Percentiles rank a stretch among this genome's conserved stretches.
Evolutionary conservation across 2,113 vertebrate species (phyloP).

Genomic region (Apteryx mantelli): DNA sequence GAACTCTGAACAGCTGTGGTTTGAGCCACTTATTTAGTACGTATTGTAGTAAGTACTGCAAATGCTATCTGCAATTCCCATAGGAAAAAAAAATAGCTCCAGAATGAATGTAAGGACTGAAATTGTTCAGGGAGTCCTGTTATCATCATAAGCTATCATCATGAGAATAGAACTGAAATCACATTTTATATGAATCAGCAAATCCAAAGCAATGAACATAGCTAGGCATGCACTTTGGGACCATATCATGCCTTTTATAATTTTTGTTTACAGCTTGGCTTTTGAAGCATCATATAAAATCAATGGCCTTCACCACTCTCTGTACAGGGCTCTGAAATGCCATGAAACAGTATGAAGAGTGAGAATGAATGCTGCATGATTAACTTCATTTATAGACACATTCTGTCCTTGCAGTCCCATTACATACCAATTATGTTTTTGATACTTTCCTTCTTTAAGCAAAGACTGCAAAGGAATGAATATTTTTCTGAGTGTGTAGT

Average conservation of each 20-base stretch:
- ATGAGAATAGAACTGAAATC: not conserved
- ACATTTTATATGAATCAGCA: conserved; percentile 19
- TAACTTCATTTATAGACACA: not conserved
- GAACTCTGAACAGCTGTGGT: not conserved
- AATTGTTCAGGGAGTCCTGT: conserved; percentile 1
- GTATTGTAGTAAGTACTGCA: not conserved
- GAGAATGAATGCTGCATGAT: not conserved
- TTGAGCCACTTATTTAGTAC: not conserved
- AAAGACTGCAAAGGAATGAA: not conserved
- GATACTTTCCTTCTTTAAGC: not conserved
- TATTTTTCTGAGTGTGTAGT: not conserved
- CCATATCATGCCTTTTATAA: not conserved
- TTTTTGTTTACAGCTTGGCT: conserved; percentile 18
- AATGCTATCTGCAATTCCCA: not conserved
- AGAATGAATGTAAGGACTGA: not conserved
- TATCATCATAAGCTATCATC: not conserved
- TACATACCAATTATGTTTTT: not conserved
- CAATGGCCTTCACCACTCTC: not conserved
- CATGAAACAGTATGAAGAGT: not conserved
- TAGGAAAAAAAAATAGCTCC: not conserved
- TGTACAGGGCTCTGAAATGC: not conserved
- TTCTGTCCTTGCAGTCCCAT: not conserved
- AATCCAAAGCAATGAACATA: not conserved
- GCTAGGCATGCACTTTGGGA: not conserved
- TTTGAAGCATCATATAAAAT: conserved; percentile 4